Conservation (phyloP, 1,140 invertebrate genomes). For the Leptinotarsa defecta region DNA sequence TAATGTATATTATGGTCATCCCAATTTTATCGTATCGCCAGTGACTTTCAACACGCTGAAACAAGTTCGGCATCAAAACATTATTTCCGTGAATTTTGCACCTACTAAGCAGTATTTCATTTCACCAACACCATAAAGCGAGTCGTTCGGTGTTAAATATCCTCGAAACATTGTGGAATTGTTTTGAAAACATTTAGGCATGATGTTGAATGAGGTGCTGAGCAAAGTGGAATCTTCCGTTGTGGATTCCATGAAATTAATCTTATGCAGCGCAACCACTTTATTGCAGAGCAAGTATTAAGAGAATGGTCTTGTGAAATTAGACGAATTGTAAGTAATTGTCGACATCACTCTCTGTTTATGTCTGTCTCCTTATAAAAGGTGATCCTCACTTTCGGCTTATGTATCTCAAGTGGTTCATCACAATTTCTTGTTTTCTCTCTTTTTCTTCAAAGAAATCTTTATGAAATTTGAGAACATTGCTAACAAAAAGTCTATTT, state of each 20-base stretch:
- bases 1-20: background rate
- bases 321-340: background rate
- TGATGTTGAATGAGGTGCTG: background rate
- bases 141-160: constrained; percentile 3
- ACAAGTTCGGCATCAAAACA: background rate
- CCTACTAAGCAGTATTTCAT: constrained; percentile 1
- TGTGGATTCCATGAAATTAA: background rate
- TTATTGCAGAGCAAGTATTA: background rate
- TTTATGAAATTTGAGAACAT: too few species aligned
- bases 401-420: background rate
- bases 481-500: too few species aligned
- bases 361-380: too few species aligned
- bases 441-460: too few species aligned
- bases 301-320: background rate
- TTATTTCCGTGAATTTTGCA: background rate
- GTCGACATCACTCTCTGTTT: background rate
- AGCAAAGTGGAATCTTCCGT: constrained; percentile 2
- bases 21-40: background rate
- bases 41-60: background rate
- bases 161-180: constrained; percentile 5
- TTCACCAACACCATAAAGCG: background rate
- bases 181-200: background rate
- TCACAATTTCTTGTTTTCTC: background rate
- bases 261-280: background rate
- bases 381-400: background rate